These are phyloP conservation scores for Urophycis tenuis DNA, from an alignment of 2,797 vertebrate genomes.

Conservation along the genomic window DNA sequence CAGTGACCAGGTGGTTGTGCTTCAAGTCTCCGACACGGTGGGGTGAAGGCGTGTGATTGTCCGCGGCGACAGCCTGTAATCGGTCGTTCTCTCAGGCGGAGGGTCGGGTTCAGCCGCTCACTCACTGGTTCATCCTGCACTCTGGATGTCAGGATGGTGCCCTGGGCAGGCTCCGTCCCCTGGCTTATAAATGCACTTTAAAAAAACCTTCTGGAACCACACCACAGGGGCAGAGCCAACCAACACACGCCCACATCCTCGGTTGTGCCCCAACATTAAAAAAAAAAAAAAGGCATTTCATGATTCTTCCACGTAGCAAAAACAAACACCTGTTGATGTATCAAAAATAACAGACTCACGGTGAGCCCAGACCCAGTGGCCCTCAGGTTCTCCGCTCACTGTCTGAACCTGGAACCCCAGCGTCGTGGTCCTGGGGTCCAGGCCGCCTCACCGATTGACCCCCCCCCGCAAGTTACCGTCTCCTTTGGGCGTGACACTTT, in stretches of 20 bases:
- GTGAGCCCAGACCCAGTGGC: background rate
- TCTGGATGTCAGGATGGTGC: too few relatives aligned
- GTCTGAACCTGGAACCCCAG: too few relatives aligned
- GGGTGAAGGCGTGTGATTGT: background rate
- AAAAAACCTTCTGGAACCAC: background rate
- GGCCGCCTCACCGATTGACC: too few relatives aligned
- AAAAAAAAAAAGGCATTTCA: background rate
- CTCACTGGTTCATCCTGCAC: background rate
- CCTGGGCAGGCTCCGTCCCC: too few relatives aligned
- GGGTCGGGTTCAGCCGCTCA: background rate
- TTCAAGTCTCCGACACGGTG: background rate
- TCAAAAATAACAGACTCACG: background rate
- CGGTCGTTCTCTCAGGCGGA: background rate
- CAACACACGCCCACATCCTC: too few relatives aligned
- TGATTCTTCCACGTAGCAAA: background rate
- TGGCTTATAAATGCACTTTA: too few relatives aligned
- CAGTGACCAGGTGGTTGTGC: background rate
- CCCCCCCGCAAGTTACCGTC: too few relatives aligned
- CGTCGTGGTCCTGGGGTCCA: too few relatives aligned
- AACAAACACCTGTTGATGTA: background rate
- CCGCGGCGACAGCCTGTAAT: background rate
- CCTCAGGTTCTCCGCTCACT: too few relatives aligned
- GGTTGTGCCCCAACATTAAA: background rate
- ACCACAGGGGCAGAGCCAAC: background rate
- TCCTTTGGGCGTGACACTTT: too few relatives aligned